Percentiles rank a stretch among this genome's conserved stretches.
Conservation (phyloP, 2,888 invertebrate genomes). For the Limenitis arthemis region DNA sequence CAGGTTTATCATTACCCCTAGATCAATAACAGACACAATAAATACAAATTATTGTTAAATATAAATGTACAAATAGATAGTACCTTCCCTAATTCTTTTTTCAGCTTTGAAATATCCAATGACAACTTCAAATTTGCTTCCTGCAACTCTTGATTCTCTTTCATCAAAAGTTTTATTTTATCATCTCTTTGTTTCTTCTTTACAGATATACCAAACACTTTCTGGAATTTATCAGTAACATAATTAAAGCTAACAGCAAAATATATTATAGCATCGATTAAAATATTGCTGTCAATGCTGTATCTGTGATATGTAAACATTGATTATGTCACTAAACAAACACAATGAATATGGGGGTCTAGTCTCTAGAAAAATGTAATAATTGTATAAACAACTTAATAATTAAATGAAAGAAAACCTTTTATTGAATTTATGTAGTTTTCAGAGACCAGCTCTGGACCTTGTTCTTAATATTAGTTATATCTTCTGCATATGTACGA, state of each 20-base stretch:
- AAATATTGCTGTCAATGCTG: too few relatives aligned
- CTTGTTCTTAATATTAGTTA: conserved; percentile 69
- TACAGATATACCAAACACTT: conserved; percentile 52
- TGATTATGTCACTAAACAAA: too few relatives aligned
- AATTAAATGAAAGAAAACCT: neutral
- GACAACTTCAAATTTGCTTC: conserved; percentile 43
- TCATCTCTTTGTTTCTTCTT: conserved; percentile 46
- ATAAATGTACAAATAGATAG: neutral
- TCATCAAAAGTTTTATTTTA: conserved; percentile 38
- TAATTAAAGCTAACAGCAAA: too few relatives aligned
- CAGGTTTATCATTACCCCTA: too few relatives aligned
- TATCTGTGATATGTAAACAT: too few relatives aligned
- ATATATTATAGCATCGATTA: too few relatives aligned
- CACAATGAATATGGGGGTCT: too few relatives aligned
- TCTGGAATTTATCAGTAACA: conserved; percentile 33
- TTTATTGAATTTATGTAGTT: neutral
- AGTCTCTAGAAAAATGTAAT: too few relatives aligned
- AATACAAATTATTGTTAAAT: too few relatives aligned
- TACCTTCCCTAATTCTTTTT: conserved; percentile 56
- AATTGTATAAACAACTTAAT: too few relatives aligned
- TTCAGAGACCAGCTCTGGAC: neutral
- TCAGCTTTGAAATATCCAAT: conserved; percentile 44
- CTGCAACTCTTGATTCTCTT: conserved; percentile 43
- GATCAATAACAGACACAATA: too few relatives aligned
- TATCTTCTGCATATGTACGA: conserved; percentile 84